These are phyloP conservation scores for Myotis findleyi DNA, from an alignment of 2,797 vertebrate species.

Conservation along the genomic window DNA sequence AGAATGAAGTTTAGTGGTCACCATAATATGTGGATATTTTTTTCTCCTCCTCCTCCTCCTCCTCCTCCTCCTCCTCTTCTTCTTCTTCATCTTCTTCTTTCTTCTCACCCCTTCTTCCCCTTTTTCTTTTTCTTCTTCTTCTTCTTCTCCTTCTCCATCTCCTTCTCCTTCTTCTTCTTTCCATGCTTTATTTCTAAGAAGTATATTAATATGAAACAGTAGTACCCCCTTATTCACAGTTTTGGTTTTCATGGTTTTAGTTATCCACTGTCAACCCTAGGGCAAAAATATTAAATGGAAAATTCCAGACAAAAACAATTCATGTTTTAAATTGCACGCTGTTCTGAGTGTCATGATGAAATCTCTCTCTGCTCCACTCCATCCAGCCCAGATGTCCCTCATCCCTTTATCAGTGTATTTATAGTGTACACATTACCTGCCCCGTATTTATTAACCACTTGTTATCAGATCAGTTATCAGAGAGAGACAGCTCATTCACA, in stretches of 20 bases:
- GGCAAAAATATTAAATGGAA: not conserved
- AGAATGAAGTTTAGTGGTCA: not conserved
- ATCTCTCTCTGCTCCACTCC: not conserved
- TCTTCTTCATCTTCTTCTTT: accelerated
- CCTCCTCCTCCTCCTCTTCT: no score
- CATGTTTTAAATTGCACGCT: not conserved
- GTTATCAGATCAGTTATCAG: not conserved
- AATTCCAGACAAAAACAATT: not conserved
- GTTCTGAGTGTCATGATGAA: not conserved
- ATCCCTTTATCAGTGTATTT: not conserved
- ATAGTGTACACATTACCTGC: not conserved
- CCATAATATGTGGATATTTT: not conserved
- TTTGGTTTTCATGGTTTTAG: not conserved
- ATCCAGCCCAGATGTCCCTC: not conserved
- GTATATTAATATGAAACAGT: not conserved
- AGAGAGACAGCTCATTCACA: not conserved
- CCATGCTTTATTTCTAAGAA: not conserved
- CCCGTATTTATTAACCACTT: not conserved
- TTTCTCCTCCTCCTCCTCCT: no score
- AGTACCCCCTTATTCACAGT: not conserved
- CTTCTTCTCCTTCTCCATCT: no score
- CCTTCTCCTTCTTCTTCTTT: not conserved
- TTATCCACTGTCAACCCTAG: no score
- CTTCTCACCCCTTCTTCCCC: no score
- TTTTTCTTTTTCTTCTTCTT: no score